Conservation (phyloP, 2,797 vertebrate species). For the Thripadectes ignobilis region DNA sequence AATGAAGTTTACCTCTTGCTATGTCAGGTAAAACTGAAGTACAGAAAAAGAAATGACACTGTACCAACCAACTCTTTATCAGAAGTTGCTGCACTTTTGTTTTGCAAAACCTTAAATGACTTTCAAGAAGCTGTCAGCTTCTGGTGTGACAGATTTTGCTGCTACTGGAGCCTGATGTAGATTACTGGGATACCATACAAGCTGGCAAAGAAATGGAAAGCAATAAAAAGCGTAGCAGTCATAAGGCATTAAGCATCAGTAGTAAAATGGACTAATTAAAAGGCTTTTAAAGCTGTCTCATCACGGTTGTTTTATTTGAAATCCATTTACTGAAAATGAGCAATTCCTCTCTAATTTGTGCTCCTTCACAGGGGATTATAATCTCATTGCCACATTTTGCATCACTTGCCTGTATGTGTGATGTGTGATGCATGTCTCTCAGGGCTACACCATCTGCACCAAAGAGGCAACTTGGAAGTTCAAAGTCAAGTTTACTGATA, state of each 20-base stretch:
- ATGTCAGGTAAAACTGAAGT: not conserved
- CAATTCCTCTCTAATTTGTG: not conserved
- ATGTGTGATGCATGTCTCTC: not conserved
- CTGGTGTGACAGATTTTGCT: not conserved
- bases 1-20: not conserved
- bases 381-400: not conserved
- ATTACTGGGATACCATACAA: not conserved
- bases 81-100: not conserved
- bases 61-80: not conserved
- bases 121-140: not conserved
- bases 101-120: not conserved
- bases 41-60: not conserved
- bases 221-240: constrained; percentile 2
- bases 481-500: not conserved
- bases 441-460: not conserved
- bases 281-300: not conserved
- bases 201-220: not conserved
- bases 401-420: not conserved
- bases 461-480: not conserved
- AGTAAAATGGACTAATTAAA: constrained; percentile 1
- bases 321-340: not conserved
- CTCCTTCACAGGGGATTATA: not conserved
- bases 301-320: not conserved
- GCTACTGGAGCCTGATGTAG: not conserved
- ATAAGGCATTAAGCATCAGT: not conserved